Base-by-base conservation (phyloP, 2,888 invertebrate genomes). In the Autographa pulchrina region DNA sequence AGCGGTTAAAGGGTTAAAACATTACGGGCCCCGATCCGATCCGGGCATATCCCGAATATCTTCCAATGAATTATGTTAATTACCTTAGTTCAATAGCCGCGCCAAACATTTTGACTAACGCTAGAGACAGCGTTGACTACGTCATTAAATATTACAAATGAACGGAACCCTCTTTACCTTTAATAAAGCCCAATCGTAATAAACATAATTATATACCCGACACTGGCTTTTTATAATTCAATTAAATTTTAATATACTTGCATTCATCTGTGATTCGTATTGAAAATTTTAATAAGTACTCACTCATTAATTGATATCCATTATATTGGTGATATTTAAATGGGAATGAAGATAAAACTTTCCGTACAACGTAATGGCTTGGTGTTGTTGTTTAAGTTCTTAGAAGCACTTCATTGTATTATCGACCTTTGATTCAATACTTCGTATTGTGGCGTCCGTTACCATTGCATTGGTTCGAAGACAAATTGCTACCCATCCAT, bases 51-150 rank as follows among this genome's bases (percentile, higher is more conserved):
- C 20, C 63, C 61, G 62, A 80, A 80, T 80, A 77, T 72, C 48
- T 77, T 66, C 13, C 20, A 16, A 14, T 38, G 41, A 77, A 77
- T 78, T 77, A 80, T 77, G 65, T 80, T 77, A 78, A 78, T 78
- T 76, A 65, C 60, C 18, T 35, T 52, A 63, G 41, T 56, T 68
- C 68, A 68, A 67, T 65, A 65, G 41, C 65, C 62, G 25, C 56
- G 58, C 70, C 65, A 38, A 48, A 58, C 58, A 35, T 65, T 62
- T 58, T 60, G 62, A 75, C 65, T 64, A 35, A 16, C 31, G 32
- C 14, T 32, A 56, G 32, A 32, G 59, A 67, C 25, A 25, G 20
- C 7, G 43, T 16, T 14, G 16, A 20, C 35, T 58, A 56, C 20
- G 54, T 20, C 54, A 56, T 56, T 56, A 56, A 56, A 56, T 56